Conservation (phyloP, 2,797 vertebrate genomes). For the Otolemur crassicaudatus region DNA sequence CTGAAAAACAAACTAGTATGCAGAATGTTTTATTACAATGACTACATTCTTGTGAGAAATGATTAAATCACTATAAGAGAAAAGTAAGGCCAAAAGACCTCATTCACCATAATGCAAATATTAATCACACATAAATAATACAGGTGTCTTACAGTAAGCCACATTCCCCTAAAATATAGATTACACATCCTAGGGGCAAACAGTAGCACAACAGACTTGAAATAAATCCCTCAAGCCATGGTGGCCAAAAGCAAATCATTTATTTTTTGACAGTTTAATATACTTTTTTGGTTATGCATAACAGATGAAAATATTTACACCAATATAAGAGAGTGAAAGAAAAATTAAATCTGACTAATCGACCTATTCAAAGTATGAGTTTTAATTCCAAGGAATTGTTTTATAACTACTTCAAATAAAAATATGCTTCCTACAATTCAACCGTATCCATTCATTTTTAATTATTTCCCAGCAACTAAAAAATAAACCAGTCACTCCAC, state of each 20-base stretch:
- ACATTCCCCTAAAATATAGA: constrained; percentile 89
- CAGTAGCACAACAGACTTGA: constrained; percentile 85
- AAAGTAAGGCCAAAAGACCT: constrained; percentile 89
- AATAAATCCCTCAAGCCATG: constrained; percentile 90
- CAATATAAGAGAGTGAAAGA: constrained; percentile 87
- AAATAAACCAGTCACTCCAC: constrained; percentile 32
- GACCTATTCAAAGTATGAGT: constrained; percentile 80
- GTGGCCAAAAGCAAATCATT: constrained; percentile 89
- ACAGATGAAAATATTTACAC: constrained; percentile 90
- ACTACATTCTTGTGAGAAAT: constrained; percentile 89
- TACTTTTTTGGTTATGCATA: constrained; percentile 87
- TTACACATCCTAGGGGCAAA: constrained; percentile 89
- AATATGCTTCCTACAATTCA: constrained; percentile 68
- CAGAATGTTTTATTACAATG: constrained; percentile 89
- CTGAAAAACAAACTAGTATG: constrained; percentile 84
- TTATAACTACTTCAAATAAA: constrained; percentile 69
- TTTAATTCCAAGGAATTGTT: constrained; percentile 80
- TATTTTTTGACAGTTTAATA: constrained; percentile 89
- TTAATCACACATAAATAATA: constrained; percentile 93
- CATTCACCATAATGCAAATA: constrained; percentile 89
- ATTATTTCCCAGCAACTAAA: constrained; percentile 66
- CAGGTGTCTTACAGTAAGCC: constrained; percentile 90
- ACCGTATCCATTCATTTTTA: constrained; percentile 67
- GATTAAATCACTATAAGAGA: constrained; percentile 91
- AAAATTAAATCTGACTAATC: constrained; percentile 89